phyloP scores from a whole-genome alignment of 37 sponge, comb jelly and placozoan species.

The Amphimedon queenslandica region DNA sequence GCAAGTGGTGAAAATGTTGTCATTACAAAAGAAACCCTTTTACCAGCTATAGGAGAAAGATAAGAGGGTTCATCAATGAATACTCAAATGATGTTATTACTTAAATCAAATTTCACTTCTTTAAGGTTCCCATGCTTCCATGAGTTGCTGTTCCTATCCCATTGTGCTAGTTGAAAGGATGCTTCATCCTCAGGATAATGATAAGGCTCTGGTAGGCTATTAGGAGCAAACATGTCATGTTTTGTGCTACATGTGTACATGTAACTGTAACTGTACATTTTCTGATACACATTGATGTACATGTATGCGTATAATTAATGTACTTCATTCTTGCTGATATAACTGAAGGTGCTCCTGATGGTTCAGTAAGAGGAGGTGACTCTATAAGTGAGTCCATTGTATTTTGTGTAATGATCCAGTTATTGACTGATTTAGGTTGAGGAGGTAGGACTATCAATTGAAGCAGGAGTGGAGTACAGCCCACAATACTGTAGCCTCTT shows the following conservation, averaged over 20 bases:
- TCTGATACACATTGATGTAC: not conserved
- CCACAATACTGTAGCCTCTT: constrained; percentile 47
- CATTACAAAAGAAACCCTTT: constrained; percentile 34
- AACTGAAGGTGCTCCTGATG: constrained; percentile 6
- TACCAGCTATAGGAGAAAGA: constrained; percentile 20
- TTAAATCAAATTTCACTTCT: constrained; percentile 50
- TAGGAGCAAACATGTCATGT: not conserved
- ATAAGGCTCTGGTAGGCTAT: constrained; percentile 52
- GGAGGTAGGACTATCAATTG: constrained; percentile 77
- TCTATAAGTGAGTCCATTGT: not conserved
- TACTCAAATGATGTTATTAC: constrained; percentile 1
- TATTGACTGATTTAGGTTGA: constrained; percentile 50
- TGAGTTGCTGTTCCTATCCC: constrained; percentile 58
- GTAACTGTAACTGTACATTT: not conserved
- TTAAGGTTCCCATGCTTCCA: constrained; percentile 69
- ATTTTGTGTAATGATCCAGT: constrained; percentile 82
- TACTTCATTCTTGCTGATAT: constrained; percentile 38
- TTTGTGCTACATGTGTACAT: not conserved
- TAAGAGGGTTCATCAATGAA: not conserved
- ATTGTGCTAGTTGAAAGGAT: constrained; percentile 69
- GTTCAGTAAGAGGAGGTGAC: not conserved
- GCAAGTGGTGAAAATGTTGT: constrained; percentile 52
- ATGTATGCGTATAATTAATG: not conserved
- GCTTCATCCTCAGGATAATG: constrained; percentile 30
- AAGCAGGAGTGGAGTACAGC: constrained; percentile 65